phyloP scores from a whole-genome alignment of 2,888 invertebrate genomes.

The Mylabris sibirica region DNA sequence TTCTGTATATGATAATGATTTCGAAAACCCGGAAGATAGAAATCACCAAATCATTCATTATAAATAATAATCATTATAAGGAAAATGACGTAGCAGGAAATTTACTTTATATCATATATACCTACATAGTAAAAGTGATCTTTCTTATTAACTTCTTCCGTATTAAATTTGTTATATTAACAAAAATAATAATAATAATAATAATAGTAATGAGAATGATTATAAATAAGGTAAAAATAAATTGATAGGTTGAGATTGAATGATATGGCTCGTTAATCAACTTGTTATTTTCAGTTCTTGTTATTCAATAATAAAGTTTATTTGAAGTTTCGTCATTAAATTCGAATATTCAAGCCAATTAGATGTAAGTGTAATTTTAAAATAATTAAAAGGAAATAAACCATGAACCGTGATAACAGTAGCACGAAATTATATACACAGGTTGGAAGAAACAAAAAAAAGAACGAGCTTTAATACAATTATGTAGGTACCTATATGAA shows the following conservation, averaged over 20 bases:
- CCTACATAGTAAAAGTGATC: not conserved
- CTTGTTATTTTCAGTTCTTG: not conserved
- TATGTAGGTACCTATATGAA: not conserved
- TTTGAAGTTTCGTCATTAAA: not conserved
- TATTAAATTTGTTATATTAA: not conserved
- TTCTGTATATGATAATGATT: not conserved
- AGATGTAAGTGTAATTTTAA: not conserved
- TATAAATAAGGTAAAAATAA: not conserved
- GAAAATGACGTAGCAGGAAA: not conserved
- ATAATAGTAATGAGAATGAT: not conserved
- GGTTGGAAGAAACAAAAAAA: not conserved
- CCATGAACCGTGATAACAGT: not conserved
- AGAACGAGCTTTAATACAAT: not conserved
- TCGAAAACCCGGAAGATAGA: not conserved
- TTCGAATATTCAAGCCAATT: constrained; percentile 1
- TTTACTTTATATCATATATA: not conserved
- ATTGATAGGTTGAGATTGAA: not conserved
- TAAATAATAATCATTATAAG: constrained; percentile 3
- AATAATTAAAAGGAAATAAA: constrained; percentile 3
- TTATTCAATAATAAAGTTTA: not conserved
- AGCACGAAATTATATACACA: not conserved
- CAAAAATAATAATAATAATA: not conserved
- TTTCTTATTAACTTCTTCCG: not conserved
- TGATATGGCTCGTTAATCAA: constrained; percentile 2
- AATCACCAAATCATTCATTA: not conserved